These are phyloP conservation scores for Chaunax sp. DNA, from an alignment of 2,797 vertebrate species.

Conservation along the genomic window DNA sequence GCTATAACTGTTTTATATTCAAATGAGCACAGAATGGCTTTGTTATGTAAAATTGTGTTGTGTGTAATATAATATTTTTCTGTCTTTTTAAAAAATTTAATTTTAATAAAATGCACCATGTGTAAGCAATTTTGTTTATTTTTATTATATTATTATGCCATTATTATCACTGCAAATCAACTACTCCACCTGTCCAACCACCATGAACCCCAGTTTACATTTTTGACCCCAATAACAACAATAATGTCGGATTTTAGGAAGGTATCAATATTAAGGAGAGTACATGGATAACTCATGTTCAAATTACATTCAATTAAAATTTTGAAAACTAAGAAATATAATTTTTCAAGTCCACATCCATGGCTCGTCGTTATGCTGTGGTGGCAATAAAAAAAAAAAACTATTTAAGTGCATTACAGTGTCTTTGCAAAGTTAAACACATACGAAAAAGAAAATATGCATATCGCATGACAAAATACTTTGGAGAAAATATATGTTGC, in stretches of 20 bases:
- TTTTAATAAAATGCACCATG: too few species aligned
- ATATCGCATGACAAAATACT: slow-evolving; percentile 8
- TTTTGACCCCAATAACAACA: slow-evolving; percentile 1
- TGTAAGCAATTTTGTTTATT: neutral
- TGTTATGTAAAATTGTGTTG: neutral
- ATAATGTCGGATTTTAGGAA: neutral
- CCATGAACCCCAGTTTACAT: neutral
- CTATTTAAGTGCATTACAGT: neutral
- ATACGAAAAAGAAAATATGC: neutral
- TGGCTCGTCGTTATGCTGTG: too few species aligned
- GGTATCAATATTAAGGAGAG: too few species aligned
- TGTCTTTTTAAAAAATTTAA: too few species aligned
- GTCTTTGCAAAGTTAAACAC: slow-evolving; percentile 6
- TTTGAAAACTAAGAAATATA: too few species aligned
- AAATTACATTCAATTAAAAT: too few species aligned
- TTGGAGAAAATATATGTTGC: neutral
- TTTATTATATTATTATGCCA: neutral
- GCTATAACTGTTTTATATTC: slow-evolving; percentile 13
- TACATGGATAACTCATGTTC: too few species aligned
- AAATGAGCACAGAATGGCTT: slow-evolving; percentile 11
- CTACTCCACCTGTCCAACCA: neutral
- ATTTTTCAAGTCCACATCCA: too few species aligned
- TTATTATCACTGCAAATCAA: neutral
- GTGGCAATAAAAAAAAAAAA: too few species aligned
- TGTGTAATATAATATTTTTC: too few species aligned